Conservation (phyloP, 2,113 vertebrate species). For the Trochalopteron elliotii region DNA sequence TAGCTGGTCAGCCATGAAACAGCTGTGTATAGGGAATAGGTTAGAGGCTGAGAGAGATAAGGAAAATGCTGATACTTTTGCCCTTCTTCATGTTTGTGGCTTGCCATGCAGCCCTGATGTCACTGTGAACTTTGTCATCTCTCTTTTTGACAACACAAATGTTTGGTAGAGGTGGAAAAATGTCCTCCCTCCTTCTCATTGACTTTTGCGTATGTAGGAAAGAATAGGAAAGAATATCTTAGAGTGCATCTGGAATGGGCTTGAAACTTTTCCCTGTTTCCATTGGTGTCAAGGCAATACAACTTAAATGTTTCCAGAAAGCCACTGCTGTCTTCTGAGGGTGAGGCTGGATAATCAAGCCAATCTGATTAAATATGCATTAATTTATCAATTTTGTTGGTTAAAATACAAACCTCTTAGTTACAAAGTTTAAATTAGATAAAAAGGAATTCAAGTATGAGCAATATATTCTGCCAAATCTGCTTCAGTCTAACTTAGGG, state of each 20-base stretch:
- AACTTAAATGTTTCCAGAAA: background rate
- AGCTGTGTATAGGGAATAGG: accelerated
- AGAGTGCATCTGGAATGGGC: background rate
- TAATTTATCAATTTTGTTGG: background rate
- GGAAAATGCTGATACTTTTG: background rate
- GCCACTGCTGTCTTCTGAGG: background rate
- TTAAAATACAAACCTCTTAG: background rate
- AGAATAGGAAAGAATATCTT: background rate
- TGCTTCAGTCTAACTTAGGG: background rate
- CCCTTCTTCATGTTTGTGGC: background rate
- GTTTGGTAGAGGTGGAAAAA: background rate
- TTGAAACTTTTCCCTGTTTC: background rate
- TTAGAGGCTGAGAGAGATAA: background rate
- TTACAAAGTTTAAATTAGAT: background rate
- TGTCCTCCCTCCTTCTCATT: background rate
- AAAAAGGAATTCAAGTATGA: background rate
- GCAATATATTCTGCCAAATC: background rate
- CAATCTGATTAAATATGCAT: background rate
- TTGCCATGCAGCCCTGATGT: background rate
- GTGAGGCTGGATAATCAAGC: background rate
- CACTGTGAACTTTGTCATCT: background rate
- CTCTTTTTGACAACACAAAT: background rate
- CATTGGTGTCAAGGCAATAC: background rate
- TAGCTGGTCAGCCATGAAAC: background rate
- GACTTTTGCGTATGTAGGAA: background rate